Conservation (phyloP, 2,888 invertebrate genomes). For the Ochropleura leucogaster region DNA sequence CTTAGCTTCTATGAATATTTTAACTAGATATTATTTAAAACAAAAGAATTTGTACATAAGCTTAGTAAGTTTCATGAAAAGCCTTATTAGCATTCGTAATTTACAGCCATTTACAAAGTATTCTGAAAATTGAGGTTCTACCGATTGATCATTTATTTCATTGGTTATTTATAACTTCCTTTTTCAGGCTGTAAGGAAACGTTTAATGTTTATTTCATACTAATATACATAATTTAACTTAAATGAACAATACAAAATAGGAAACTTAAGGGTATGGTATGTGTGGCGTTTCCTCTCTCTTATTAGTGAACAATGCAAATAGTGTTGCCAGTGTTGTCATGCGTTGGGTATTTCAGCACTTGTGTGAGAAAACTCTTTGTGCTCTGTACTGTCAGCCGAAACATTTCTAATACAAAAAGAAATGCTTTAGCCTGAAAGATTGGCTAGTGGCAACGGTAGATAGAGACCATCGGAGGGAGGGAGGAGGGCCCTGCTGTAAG, state of each 20-base stretch:
- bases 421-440: no score
- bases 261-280: constrained; percentile 17
- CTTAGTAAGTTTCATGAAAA: constrained; percentile 55
- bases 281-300: constrained; percentile 26
- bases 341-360: constrained; percentile 10
- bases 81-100: constrained; percentile 35
- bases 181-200: constrained; percentile 22
- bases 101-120: constrained; percentile 32
- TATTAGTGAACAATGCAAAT: constrained; percentile 1
- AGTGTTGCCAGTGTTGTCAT: constrained; percentile 11
- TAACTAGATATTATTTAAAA: constrained; percentile 37
- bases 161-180: constrained; percentile 50
- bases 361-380: constrained; percentile 6
- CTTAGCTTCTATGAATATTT: constrained; percentile 52
- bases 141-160: constrained; percentile 45
- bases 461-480: no score
- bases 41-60: constrained; percentile 53
- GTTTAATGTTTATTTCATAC: constrained; percentile 33
- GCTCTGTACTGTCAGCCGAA: not conserved
- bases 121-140: constrained; percentile 20
- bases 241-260: constrained; percentile 12
- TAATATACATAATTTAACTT: constrained; percentile 29
- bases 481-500: no score
- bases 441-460: no score
- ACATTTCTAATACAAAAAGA: not conserved